A percentile compares a stretch with the other conserved stretches of the same genome.
phyloP scores from a whole-genome alignment of 2,888 invertebrate species.

The Cheilosia pagana region DNA sequence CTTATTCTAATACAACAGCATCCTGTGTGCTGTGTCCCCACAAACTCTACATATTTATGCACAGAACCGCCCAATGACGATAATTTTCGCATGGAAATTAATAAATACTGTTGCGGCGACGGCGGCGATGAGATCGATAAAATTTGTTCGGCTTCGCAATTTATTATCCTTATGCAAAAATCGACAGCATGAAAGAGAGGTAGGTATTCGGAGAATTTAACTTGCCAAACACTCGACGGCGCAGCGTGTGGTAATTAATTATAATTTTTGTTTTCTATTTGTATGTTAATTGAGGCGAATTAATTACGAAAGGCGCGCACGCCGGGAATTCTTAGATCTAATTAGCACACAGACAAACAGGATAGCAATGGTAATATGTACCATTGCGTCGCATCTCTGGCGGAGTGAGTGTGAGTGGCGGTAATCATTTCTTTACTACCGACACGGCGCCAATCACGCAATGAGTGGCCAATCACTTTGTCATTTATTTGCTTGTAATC shows the following conservation, averaged over 20 bases:
- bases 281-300: constrained; percentile 39
- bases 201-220: constrained; percentile 24
- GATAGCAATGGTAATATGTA: not conserved
- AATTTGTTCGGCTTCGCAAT: constrained; percentile 36
- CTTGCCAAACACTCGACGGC: not conserved
- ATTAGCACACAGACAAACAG: constrained; percentile 25
- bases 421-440: not conserved
- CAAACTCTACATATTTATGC: constrained; percentile 23
- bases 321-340: constrained; percentile 17
- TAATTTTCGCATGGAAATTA: constrained; percentile 37
- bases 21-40: not conserved
- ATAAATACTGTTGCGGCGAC: constrained; percentile 47
- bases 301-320: constrained; percentile 35
- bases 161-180: constrained; percentile 68
- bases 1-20: constrained; percentile 24
- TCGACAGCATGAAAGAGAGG: constrained; percentile 26
- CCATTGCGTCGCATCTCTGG: not conserved
- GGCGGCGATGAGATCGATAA: constrained; percentile 54
- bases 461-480: constrained; percentile 22
- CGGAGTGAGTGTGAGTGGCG: not conserved
- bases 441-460: constrained; percentile 4
- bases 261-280: constrained; percentile 50
- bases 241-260: constrained; percentile 54
- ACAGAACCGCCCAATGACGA: constrained; percentile 4
- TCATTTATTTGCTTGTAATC: constrained; percentile 26